Evolutionary conservation across 1,140 invertebrate species (phyloP).

Genomic region (Drosophila kepulauana): DNA sequence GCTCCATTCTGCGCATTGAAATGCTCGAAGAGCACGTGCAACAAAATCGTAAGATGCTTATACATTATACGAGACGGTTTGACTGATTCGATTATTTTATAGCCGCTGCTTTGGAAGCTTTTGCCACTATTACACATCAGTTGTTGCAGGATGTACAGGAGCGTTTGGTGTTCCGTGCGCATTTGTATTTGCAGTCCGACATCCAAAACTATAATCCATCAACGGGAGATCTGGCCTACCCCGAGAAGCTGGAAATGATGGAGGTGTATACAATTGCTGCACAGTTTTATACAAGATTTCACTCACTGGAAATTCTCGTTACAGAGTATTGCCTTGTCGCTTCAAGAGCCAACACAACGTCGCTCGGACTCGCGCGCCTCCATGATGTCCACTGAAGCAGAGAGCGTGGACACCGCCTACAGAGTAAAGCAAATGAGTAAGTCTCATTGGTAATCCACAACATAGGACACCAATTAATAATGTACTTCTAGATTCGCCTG

Average conservation of each 20-base stretch:
- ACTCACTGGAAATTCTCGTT: constrained; percentile 29
- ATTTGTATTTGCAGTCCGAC: constrained; percentile 97
- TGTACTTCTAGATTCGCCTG: constrained; percentile 90
- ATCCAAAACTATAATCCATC: constrained; percentile 95
- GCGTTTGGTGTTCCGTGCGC: constrained; percentile 96
- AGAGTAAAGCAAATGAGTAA: constrained; percentile 76
- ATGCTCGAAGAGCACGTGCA: constrained; percentile 97
- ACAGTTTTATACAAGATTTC: not conserved
- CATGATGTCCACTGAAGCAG: constrained; percentile 86
- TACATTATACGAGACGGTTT: not conserved
- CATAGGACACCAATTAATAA: not conserved
- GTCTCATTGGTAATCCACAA: not conserved
- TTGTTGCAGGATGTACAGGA: constrained; percentile 98
- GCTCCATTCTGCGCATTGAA: constrained; percentile 96
- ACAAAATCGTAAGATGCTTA: constrained; percentile 88
- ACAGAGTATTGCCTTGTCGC: constrained; percentile 90
- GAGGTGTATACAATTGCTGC: constrained; percentile 85
- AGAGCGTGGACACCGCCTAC: constrained; percentile 77
- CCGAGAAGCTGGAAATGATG: constrained; percentile 99
- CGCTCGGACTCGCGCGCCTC: constrained; percentile 89
- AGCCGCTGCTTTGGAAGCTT: constrained; percentile 90
- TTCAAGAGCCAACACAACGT: constrained; percentile 88
- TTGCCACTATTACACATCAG: constrained; percentile 93
- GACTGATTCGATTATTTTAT: constrained; percentile 6
- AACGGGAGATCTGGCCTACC: constrained; percentile 98